Evolutionary conservation across 2,888 invertebrate genomes (phyloP).

Genomic region (Sarcophaga variegata): DNA sequence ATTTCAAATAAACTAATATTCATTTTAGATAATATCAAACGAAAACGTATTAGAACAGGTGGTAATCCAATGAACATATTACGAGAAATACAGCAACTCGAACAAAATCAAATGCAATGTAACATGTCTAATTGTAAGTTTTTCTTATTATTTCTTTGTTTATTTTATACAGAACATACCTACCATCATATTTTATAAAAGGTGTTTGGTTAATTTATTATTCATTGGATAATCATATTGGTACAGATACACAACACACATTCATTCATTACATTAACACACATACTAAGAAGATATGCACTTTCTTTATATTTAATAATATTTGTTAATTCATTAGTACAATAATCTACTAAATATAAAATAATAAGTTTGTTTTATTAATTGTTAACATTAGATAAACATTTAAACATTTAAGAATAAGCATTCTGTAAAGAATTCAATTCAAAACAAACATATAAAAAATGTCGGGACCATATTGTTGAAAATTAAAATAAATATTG

Average conservation of each 20-base stretch:
- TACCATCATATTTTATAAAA: neutral
- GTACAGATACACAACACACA: neutral
- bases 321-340: no score
- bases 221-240: conserved; percentile 32
- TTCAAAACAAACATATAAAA: neutral
- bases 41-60: conserved; percentile 74
- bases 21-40: conserved; percentile 83
- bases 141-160: conserved; percentile 47
- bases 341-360: no score
- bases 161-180: neutral
- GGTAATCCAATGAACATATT: conserved; percentile 79
- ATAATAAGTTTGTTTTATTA: neutral
- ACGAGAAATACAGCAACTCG: conserved; percentile 65
- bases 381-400: neutral
- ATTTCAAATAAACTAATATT: conserved; percentile 39
- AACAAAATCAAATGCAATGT: conserved; percentile 66
- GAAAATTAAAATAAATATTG: neutral
- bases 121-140: conserved; percentile 71
- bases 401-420: no score
- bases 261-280: neutral
- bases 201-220: neutral
- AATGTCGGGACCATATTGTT: conserved; percentile 11
- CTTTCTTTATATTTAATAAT: no score
- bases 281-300: neutral
- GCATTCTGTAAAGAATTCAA: no score